Percentiles rank a stretch among this genome's conserved stretches.
phyloP scores from a whole-genome alignment of 2,888 invertebrate species.

The Synergus gifuensis region DNA sequence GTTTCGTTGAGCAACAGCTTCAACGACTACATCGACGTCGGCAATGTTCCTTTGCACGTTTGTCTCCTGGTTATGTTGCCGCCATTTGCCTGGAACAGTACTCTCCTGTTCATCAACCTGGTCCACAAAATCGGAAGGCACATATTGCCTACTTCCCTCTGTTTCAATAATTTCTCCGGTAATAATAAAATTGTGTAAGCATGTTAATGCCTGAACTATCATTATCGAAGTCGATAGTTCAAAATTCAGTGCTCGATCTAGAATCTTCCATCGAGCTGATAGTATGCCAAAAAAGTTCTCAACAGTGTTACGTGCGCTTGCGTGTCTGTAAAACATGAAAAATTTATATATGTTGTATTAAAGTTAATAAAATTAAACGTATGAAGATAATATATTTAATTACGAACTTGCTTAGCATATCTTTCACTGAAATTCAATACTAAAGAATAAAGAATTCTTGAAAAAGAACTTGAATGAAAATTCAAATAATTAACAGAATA shows the following conservation, averaged over 20 bases:
- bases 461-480: too few relatives aligned
- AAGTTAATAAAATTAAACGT: too few relatives aligned
- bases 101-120: background rate
- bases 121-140: background rate
- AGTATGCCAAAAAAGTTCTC: background rate
- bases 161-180: background rate
- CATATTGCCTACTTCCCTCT: background rate
- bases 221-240: background rate
- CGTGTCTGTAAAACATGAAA: background rate
- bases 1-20: too few relatives aligned
- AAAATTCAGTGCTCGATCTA: background rate
- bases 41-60: too few relatives aligned
- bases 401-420: too few relatives aligned
- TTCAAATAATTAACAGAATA: too few relatives aligned
- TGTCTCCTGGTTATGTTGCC: too few relatives aligned
- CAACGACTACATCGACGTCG: too few relatives aligned
- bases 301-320: background rate
- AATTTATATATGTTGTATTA: too few relatives aligned
- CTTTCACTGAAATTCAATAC: too few relatives aligned
- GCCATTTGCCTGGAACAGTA: background rate
- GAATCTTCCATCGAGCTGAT: background rate
- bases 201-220: background rate
- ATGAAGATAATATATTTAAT: too few relatives aligned
- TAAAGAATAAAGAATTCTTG: too few relatives aligned
- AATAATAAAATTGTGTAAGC: background rate